Evolutionary conservation across 2,888 invertebrate genomes (phyloP), one percentile per base, ranked within the genome.

Genomic region (Aphodius granarius): DNA sequence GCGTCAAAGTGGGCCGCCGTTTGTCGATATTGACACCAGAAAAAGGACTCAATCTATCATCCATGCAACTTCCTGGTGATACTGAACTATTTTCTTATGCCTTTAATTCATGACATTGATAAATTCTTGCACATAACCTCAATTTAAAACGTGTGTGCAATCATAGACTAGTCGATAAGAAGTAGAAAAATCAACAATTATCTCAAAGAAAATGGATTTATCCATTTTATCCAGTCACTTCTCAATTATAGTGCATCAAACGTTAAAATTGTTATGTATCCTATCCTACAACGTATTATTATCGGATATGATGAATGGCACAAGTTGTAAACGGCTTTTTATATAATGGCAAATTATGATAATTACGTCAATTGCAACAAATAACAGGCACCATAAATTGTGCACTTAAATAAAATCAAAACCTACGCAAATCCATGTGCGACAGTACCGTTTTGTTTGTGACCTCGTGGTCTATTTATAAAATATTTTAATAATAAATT

Each of bases 1-100:
- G 68, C 68, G 20, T 18, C 68, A 68, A 68, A 68, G 43, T 68
- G 68, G 21, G 19, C 68, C 20, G 68, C 21, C 21, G 68, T 68
- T 68, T 68, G 43, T 43, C 68, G 68, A 43, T 17, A 17, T n/a
- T 17, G 21, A 68, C 68, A 18, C 5, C 19, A 68, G 21, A 19
- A 19, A 65, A 65, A 65, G 9, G 17, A n/a, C 16, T 21, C 20
- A 68, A 68, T 68, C 68, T 18, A 68, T 68, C 68, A 17, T 18
- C 13, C 18, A 19, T 17, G 15, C 3, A 13, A 68, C 20, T 68
- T 68, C 68, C 68, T 68, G 68, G n/a, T 18, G 43, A 9, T 43
- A 2, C 3, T 21, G 68, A 18, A n/a, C 20, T 18, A 21, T 68
- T 68, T 68, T 68, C 4, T 17, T 5, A n/a, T n/a, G 20, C 20